Conservation (phyloP, 2,113 vertebrate genomes). For the Noctilio leporinus region DNA sequence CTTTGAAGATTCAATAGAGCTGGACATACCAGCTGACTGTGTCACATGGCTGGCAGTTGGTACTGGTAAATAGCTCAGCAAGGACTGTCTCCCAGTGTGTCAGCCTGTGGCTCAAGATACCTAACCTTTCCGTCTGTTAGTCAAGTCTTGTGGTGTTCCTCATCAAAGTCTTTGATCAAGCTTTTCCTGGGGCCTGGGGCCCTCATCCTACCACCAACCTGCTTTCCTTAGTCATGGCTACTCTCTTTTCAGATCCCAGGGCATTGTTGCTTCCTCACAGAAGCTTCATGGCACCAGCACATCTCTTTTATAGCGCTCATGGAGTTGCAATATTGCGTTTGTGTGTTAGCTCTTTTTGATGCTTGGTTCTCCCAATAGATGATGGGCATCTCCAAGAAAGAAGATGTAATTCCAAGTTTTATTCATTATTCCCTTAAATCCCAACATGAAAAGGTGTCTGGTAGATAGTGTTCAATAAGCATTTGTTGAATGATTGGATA, state of each 20-base stretch:
- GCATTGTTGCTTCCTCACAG: neutral
- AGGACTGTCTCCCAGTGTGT: neutral
- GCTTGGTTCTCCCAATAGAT: neutral
- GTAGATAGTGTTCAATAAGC: neutral
- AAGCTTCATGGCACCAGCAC: neutral
- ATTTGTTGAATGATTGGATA: neutral
- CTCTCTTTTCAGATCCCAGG: neutral
- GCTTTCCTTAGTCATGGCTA: neutral
- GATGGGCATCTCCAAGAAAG: neutral
- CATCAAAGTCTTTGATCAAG: neutral
- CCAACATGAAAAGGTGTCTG: neutral
- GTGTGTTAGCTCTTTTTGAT: neutral
- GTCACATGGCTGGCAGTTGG: neutral
- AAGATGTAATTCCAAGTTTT: neutral
- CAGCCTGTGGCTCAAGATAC: neutral
- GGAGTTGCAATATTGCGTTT: neutral
- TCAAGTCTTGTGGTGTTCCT: neutral
- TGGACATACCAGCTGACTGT: neutral
- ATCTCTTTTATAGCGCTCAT: neutral
- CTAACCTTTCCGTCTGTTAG: neutral
- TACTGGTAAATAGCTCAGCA: neutral
- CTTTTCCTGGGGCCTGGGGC: neutral
- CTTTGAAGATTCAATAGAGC: fast-evolving
- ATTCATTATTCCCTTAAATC: neutral
- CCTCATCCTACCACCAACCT: neutral